Conservation (phyloP, 2,888 invertebrate genomes). For the Entomobrya proxima region DNA sequence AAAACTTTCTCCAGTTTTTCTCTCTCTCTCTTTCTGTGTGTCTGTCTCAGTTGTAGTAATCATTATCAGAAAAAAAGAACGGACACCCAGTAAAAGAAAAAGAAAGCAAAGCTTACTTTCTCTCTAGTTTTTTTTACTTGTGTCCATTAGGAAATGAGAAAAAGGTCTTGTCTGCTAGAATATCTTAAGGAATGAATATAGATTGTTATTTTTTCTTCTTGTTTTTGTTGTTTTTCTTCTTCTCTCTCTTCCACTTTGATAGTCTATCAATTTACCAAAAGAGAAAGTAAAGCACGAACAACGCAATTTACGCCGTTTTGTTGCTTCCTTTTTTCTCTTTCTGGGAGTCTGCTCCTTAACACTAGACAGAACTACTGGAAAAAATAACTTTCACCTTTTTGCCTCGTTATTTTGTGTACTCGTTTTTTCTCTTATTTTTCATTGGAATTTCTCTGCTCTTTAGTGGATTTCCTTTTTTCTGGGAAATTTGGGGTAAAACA, state of each 20-base stretch:
- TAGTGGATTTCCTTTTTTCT: too few species aligned
- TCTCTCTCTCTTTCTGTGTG: not conserved
- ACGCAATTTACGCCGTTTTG: not conserved
- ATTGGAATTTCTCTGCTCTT: too few species aligned
- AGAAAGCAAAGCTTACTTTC: too few species aligned
- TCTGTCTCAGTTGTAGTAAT: not conserved
- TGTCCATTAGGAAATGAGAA: slow-evolving; percentile 74
- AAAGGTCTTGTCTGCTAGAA: slow-evolving; percentile 30
- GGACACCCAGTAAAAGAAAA: not conserved
- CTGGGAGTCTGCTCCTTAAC: not conserved
- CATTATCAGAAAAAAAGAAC: not conserved
- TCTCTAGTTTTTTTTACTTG: slow-evolving; percentile 17
- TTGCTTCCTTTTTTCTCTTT: not conserved
- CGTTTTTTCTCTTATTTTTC: too few species aligned
- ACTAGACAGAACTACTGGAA: not conserved
- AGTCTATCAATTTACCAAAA: not conserved
- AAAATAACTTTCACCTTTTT: too few species aligned
- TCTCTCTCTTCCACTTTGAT: not conserved
- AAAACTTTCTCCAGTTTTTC: too few species aligned
- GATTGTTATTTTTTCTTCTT: not conserved
- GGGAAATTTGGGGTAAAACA: too few species aligned
- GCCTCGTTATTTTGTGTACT: too few species aligned
- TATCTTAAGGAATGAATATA: not conserved
- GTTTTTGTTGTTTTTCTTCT: not conserved
- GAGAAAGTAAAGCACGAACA: not conserved